Conservation (phyloP, 2,797 vertebrate species). For the Myotis planiceps region DNA sequence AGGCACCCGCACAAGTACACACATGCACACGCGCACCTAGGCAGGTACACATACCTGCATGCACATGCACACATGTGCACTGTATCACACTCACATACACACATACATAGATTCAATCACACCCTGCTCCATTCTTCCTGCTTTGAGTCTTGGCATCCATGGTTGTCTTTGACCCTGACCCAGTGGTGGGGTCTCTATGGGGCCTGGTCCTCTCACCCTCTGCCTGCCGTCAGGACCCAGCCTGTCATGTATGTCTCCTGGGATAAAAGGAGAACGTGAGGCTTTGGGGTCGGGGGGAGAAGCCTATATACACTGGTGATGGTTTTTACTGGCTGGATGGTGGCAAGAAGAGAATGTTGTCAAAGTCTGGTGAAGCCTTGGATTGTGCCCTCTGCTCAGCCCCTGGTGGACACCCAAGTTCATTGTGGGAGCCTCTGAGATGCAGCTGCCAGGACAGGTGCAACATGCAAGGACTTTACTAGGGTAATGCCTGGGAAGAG, state of each 20-base stretch:
- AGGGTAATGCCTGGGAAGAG: not conserved
- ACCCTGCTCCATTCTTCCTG: not conserved
- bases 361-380: not conserved
- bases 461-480: not conserved
- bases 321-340: not conserved
- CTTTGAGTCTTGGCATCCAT: not conserved
- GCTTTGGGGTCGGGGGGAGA: accelerated
- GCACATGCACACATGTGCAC: not conserved
- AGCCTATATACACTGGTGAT: not conserved
- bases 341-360: not conserved
- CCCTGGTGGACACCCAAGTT: not conserved
- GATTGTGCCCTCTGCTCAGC: not conserved
- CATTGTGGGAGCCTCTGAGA: accelerated
- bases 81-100: not conserved
- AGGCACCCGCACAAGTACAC: not conserved
- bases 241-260: not conserved
- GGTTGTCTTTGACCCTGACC: not conserved
- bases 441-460: not conserved
- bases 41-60: not conserved
- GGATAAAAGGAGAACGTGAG: not conserved
- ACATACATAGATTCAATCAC: not conserved
- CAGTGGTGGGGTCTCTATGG: not conserved
- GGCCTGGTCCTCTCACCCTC: not conserved
- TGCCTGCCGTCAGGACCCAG: not conserved
- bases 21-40: not conserved